Percentiles rank a stretch among this genome's conserved stretches.
Evolutionary conservation across 2,888 invertebrate genomes (phyloP).

Genomic region (Ceratothoa steindachneri): DNA sequence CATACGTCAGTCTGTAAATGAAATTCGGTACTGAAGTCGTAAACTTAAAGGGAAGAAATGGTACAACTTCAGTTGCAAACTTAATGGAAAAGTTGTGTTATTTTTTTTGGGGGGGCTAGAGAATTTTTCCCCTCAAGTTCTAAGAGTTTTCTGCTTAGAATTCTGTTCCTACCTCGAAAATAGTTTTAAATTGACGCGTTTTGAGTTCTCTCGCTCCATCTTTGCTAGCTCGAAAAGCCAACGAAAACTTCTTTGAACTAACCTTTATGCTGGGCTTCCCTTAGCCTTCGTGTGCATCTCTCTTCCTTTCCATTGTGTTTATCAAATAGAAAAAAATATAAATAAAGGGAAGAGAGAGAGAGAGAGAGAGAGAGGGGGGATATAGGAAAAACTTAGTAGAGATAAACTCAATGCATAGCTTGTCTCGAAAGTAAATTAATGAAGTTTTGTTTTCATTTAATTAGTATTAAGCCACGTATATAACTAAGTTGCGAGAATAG

Average conservation of each 20-base stretch:
- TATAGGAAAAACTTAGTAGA: too few relatives aligned
- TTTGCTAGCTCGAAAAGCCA: not conserved
- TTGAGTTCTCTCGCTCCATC: not conserved
- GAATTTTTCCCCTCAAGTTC: not conserved
- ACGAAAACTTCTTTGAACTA: not conserved
- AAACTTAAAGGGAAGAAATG: too few relatives aligned
- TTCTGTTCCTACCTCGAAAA: not conserved
- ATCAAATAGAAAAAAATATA: too few relatives aligned
- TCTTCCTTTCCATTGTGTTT: too few relatives aligned
- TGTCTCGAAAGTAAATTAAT: too few relatives aligned
- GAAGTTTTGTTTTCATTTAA: too few relatives aligned
- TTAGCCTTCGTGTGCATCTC: not conserved
- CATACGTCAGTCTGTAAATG: not conserved
- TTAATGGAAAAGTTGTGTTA: not conserved
- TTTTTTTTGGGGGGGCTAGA: not conserved
- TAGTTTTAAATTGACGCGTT: not conserved
- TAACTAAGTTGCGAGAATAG: too few relatives aligned
- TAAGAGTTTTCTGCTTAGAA: not conserved
- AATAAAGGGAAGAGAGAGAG: too few relatives aligned
- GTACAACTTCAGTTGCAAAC: not conserved
- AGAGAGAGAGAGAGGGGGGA: too few relatives aligned
- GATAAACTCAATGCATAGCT: too few relatives aligned
- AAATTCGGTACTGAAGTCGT: too few relatives aligned
- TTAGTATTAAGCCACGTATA: too few relatives aligned
- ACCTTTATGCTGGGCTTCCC: not conserved